Base-by-base conservation (phyloP, 1,140 invertebrate species). In the Caenorhabditis elegans region DNA sequence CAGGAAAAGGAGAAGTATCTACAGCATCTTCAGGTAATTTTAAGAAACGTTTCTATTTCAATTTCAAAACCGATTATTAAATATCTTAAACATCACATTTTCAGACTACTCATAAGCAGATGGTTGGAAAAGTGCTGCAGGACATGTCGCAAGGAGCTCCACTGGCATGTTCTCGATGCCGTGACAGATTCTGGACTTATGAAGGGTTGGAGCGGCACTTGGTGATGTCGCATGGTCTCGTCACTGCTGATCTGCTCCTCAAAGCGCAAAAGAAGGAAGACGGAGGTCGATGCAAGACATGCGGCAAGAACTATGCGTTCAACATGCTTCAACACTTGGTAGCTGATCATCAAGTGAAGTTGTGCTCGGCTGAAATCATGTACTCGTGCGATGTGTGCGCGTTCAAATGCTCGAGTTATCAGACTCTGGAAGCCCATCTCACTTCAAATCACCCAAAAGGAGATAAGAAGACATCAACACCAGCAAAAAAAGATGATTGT, bases 241-340 rank as follows among this genome's bases (percentile, higher is more conserved):
- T 97, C 19, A 97, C 95, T 47, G 95, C 95, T 70, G 96, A 95
- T 87, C 95, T 97, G 94, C 95, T 96, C 90, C 95, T 96, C 89
- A 95, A 95, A 51, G 95, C 95, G 53, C 96, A 97, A 89, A 95
- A 95, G 90, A 95, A 95, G 85, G 95, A 95, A 90, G 95, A 97
- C 91, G 94, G 94, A 53, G 95, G 95, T 51, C 92, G 95, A 83
- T 97, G 95, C 92, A 95, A 95, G 53, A 93, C 95, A 53, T 97
- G 95, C 92, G 95, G 95, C 89, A 93, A 94, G 86, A 77, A 87
- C 39, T 88, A 85, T 78, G 87, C 86, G 6, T 88, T 89, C 83
- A 88, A 88, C 79, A 88, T 88, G 47, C 78, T 88, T 3, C 88
- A 89, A 76, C 87, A 88, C 81, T 65, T 88, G 51, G 88, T 85